Evolutionary conservation across 2,113 vertebrate genomes (phyloP).

Genomic region (Microcebus tavaratra): DNA sequence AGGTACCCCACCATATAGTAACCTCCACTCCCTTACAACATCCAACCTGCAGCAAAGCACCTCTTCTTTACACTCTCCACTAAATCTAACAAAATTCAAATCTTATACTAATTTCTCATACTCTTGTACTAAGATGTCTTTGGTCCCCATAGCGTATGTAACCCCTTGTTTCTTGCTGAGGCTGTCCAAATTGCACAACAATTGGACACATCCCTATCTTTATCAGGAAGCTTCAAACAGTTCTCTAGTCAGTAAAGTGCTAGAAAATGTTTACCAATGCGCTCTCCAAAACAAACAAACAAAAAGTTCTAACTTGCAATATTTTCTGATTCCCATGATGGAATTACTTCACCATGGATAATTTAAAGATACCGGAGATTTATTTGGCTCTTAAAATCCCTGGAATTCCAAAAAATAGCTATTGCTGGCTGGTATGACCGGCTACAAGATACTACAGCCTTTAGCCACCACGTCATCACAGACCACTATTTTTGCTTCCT

Average conservation of each 20-base stretch:
- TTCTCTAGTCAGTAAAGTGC: neutral
- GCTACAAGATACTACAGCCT: accelerated
- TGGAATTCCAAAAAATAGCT: neutral
- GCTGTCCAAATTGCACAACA: too few relatives aligned
- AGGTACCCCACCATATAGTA: neutral
- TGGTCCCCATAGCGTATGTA: accelerated
- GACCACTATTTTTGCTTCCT: neutral
- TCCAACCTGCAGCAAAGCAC: neutral
- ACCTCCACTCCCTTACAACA: neutral
- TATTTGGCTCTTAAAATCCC: neutral
- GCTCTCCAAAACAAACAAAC: neutral
- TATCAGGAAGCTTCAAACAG: neutral
- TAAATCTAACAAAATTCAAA: neutral
- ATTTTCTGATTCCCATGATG: neutral
- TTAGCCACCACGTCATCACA: neutral
- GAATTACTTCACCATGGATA: neutral
- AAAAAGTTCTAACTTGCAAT: neutral
- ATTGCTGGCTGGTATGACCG: neutral
- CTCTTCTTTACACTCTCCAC: neutral
- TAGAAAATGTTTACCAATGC: neutral
- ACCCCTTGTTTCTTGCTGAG: too few relatives aligned
- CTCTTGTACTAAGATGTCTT: neutral
- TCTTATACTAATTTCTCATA: neutral
- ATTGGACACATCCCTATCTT: neutral
- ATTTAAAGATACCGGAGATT: neutral